Evolutionary conservation across 1,140 invertebrate genomes (phyloP), one percentile per base, ranked within the genome.

Genomic region (Cherax quadricarinatus): DNA sequence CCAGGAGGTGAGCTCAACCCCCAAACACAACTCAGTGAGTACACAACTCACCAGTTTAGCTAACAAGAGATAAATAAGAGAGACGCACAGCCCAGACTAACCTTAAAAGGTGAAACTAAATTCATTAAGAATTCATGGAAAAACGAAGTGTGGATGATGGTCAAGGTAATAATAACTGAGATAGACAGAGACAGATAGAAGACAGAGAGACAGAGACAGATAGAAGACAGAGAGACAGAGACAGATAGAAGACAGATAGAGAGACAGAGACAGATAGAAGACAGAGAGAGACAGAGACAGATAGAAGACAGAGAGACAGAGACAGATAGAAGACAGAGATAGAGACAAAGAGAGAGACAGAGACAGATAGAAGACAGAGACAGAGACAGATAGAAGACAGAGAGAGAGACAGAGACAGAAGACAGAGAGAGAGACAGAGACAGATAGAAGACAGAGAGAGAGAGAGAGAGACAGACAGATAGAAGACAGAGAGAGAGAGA

Each of bases 101-200:
- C 86, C 86, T 57, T 53, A 87, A 53, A 57, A 60, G 73, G 86
- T n/a, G 48, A 79, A 78, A 53, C 14, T n/a, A 57, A 57, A 87
- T 51, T 87, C 86, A 87, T 87, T 87, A 75, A 4, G 57, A 78
- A 87, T 87, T 87, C 86, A 87, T 87, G 73, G 53, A 79, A 51
- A 16, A n/a, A 49, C n/a, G 24, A 3, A 57, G 48, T 51, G 16
- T 7, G 12, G 57, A 7, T 48, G 16, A 73, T 73, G 84, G 75
- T 21, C 7, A 5, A 16, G 14, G 30, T 4, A 21, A 12, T 70
- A 12, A 70, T 30, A 7, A 75, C 21, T 1, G 30, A n/a, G 3
- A 30, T 7, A 75, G 24, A 30, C 0, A 75, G 62, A 66, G 16
- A 66, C 7, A 66, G 16, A 60, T 16, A 60, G 16, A 60, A 1